phyloP scores from a whole-genome alignment of 2,113 vertebrate species.

The Pleuronectes platessa region DNA sequence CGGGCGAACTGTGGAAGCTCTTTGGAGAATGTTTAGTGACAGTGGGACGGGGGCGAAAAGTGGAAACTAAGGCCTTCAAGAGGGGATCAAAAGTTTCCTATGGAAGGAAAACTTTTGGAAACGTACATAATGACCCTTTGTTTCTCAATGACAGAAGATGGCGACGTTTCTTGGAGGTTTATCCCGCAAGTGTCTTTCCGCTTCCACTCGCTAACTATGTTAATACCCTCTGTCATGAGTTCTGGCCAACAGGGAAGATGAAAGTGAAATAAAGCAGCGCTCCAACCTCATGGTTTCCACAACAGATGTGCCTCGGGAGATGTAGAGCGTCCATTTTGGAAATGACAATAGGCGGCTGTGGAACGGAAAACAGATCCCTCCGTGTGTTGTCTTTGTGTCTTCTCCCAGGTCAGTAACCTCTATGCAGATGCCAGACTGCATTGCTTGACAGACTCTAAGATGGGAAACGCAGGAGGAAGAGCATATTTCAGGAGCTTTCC shows the following conservation, averaged over 20 bases:
- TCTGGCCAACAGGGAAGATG: conserved; percentile 30
- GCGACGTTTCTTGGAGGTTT: conserved; percentile 11
- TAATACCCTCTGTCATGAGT: conserved; percentile 37
- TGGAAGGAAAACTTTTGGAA: neutral
- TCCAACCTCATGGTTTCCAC: conserved; percentile 45
- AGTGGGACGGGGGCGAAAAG: neutral
- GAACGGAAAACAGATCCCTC: conserved; percentile 60
- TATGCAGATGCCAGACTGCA: conserved; percentile 47
- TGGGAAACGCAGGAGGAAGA: conserved; percentile 50
- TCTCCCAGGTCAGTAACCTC: conserved; percentile 45
- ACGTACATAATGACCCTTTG: conserved; percentile 1
- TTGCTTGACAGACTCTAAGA: conserved; percentile 27
- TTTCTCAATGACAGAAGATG: conserved; percentile 1
- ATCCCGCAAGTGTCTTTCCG: conserved; percentile 26
- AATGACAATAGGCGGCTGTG: conserved; percentile 49
- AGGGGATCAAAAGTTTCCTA: too few species aligned
- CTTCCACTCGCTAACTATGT: neutral
- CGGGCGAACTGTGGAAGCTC: conserved; percentile 1
- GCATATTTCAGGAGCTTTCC: conserved; percentile 48
- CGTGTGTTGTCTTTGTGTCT: conserved; percentile 57
- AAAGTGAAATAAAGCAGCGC: conserved; percentile 31
- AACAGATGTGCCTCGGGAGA: conserved; percentile 42
- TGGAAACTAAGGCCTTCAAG: neutral
- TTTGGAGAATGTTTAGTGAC: conserved; percentile 4
- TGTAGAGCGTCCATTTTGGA: conserved; percentile 31